A percentile compares a stretch with the other conserved stretches of the same genome.
Evolutionary conservation across 2,113 vertebrate genomes (phyloP).

Genomic region (Riparia riparia): DNA sequence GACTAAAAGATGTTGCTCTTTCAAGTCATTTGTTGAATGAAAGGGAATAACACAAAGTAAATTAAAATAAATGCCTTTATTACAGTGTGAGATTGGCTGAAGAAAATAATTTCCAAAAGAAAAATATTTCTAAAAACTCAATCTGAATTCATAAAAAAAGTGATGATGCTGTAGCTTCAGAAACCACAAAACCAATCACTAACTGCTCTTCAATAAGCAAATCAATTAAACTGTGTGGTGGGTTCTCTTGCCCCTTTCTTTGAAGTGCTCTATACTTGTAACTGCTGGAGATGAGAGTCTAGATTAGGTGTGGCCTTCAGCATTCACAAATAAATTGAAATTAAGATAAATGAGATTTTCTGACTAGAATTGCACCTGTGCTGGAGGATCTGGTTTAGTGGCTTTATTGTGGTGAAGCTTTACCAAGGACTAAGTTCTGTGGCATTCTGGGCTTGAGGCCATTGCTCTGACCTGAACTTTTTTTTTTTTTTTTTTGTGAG

Average conservation of each 20-base stretch:
- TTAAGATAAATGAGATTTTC: neutral
- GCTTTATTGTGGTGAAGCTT: neutral
- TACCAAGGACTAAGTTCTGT: neutral
- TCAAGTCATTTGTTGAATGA: neutral
- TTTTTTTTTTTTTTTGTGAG: neutral
- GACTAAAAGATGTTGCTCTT: neutral
- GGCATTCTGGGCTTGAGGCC: neutral
- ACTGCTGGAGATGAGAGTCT: neutral
- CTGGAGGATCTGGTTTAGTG: neutral
- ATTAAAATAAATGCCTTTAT: neutral
- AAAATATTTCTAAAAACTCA: neutral
- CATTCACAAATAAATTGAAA: neutral
- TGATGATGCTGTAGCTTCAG: neutral
- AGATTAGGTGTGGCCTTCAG: neutral
- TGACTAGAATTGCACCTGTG: neutral
- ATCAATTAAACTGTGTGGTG: rapidly evolving
- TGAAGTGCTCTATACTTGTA: neutral
- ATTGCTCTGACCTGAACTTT: neutral
- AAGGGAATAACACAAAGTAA: neutral
- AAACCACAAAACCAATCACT: neutral
- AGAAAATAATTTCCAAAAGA: neutral
- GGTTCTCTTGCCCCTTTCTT: neutral
- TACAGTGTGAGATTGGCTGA: neutral
- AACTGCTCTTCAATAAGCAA: neutral
- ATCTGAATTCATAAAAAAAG: neutral